Evolutionary conservation across 2,113 vertebrate species (phyloP).

Genomic region (Proterorhinus semilunaris): DNA sequence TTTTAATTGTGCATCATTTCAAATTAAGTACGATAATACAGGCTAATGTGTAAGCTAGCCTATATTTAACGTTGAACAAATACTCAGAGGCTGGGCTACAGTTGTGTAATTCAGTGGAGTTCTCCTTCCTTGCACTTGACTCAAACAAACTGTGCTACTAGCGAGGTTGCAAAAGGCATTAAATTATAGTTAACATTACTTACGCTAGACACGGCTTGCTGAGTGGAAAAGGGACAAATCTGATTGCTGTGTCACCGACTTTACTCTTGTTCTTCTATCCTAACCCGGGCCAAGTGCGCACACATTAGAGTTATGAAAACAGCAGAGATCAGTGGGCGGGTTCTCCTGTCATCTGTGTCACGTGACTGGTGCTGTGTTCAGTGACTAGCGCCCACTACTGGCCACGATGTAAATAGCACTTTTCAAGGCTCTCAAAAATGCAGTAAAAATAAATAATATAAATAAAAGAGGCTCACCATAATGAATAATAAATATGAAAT

Average conservation of each 20-base stretch:
- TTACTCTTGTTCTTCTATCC: too few species aligned
- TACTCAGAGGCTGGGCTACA: too few species aligned
- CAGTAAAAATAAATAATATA: not conserved
- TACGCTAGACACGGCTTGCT: conserved; percentile 14
- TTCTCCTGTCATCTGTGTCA: not conserved
- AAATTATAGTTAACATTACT: not conserved
- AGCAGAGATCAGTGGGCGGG: too few species aligned
- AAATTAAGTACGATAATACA: too few species aligned
- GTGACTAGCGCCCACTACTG: conserved; percentile 14
- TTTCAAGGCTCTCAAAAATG: not conserved
- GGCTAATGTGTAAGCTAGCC: too few species aligned
- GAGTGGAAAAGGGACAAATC: not conserved
- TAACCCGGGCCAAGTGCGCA: too few species aligned
- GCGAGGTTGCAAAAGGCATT: not conserved
- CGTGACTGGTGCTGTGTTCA: not conserved
- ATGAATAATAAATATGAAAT: too few species aligned
- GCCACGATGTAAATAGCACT: not conserved
- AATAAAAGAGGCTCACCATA: not conserved
- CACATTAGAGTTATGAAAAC: not conserved
- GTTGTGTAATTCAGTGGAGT: too few species aligned
- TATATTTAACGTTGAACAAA: too few species aligned
- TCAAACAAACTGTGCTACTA: not conserved
- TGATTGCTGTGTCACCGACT: not conserved
- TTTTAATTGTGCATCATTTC: too few species aligned
- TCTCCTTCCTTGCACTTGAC: too few species aligned